Base-by-base conservation (phyloP, 1,140 invertebrate species). In the Drosophila sproati region DNA sequence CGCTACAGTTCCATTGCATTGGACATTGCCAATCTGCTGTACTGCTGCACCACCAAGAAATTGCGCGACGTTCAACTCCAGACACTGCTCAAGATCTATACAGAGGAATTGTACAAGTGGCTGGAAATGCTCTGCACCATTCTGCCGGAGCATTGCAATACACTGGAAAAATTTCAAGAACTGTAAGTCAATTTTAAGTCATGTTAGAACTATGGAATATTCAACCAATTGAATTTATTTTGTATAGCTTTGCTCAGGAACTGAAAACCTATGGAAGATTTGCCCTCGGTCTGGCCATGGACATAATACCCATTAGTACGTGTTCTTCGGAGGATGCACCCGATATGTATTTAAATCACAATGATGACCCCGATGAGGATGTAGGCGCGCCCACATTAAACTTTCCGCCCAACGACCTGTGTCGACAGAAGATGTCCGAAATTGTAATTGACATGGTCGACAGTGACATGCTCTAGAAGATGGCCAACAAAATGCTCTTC, bases 231-330 rank as follows among this genome's bases (percentile, higher is more conserved):
- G 4, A 43, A 31, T 5, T 39, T 41, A n/a, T 34, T 1, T 50
- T 31, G 34, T 67, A 60, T 43, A 95, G 94, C 83, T 93, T 96
- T 69, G 94, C 94, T 48, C 93, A 94, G 72, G 95, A 96, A 70
- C 94, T 96, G 66, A 94, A 94, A 77, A 93, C 94, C 32, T 95
- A 95, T 77, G 94, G 95, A 32, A 93, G 93, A 31, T 96, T 96
- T 74, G 95, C 95, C 1, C 93, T 96, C 20, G 96, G 96, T 3
- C 80, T 95, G 3, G 95, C 96, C 0, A 70, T 96, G 62, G 96
- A 96, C 68, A 96, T 96, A 81, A 93, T 96, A 62, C 95, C 95
- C 5, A 96, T 96, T 29, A 95, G 95, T 76, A 96, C 95, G 0
- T 96, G 95, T 67, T 94, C 95, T 12, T 96, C 95, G 37, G 94